These are phyloP conservation scores for Galeopsomyia nigrocyanea DNA, from an alignment of 2,888 invertebrate genomes.

Conservation along the genomic window DNA sequence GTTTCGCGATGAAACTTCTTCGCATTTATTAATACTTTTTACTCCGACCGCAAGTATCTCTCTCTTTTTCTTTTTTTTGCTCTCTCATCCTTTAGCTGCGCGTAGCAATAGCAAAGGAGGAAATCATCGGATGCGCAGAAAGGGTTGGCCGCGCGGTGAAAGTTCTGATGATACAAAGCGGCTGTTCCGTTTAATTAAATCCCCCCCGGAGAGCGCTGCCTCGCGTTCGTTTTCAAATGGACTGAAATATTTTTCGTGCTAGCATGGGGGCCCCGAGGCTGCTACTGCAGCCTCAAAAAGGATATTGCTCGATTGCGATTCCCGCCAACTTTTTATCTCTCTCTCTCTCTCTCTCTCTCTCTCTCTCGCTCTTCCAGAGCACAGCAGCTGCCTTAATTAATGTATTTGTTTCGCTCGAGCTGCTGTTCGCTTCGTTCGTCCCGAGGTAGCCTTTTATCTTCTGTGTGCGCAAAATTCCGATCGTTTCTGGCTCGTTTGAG, in stretches of 20 bases:
- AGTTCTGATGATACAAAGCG: slow-evolving; percentile 38
- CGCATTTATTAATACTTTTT: slow-evolving; percentile 25
- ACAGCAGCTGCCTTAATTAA: slow-evolving; percentile 15
- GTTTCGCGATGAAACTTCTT: neutral
- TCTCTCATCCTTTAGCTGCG: neutral
- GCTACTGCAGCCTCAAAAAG: neutral
- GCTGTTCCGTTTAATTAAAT: slow-evolving; percentile 47
- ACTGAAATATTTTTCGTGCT: slow-evolving; percentile 37
- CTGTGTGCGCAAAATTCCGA: no score
- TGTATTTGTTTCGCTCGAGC: slow-evolving; percentile 13
- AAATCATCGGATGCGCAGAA: slow-evolving; percentile 13
- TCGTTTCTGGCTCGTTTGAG: no score
- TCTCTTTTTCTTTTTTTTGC: neutral
- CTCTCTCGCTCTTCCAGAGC: neutral
- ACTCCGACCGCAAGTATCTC: neutral
- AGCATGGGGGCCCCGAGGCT: neutral
- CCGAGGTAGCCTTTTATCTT: no score
- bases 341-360: neutral
- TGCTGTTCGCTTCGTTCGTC: no score
- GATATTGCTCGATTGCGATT: slow-evolving; percentile 30
- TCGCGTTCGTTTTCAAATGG: slow-evolving; percentile 23
- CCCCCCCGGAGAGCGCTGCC: neutral
- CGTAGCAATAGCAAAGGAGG: neutral
- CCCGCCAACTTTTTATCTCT: neutral
- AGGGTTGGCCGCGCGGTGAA: neutral